Evolutionary conservation across 2,113 vertebrate species (phyloP).

Genomic region (Haemorhous mexicanus): DNA sequence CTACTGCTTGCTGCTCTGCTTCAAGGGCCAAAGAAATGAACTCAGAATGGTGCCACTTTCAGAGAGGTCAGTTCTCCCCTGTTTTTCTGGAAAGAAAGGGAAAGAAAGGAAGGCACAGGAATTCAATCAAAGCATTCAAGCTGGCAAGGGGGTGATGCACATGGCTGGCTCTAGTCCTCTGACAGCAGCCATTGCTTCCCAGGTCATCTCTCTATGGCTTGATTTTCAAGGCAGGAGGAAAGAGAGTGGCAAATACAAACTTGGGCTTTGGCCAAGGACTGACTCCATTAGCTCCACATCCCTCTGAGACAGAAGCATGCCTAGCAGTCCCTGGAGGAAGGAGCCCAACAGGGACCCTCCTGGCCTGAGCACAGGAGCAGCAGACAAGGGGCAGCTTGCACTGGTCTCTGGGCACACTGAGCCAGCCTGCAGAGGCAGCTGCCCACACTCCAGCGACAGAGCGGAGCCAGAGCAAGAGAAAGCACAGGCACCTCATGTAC

Average conservation of each 20-base stretch:
- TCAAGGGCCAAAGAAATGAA: neutral
- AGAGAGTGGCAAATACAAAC: neutral
- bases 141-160: neutral
- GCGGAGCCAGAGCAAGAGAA: neutral
- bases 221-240: neutral
- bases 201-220: neutral
- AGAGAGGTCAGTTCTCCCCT: neutral
- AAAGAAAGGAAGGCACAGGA: neutral
- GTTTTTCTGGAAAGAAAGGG: neutral
- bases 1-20: neutral
- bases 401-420: neutral
- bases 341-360: neutral
- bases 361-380: neutral
- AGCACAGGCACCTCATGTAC: neutral
- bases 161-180: neutral
- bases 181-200: neutral
- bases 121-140: neutral
- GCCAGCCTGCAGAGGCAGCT: too few relatives aligned
- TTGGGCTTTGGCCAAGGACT: neutral
- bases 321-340: neutral
- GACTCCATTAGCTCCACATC: neutral
- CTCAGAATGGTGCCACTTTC: neutral
- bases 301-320: accelerated
- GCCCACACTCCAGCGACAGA: neutral
- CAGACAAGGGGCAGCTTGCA: neutral